phyloP scores from a whole-genome alignment of 2,888 invertebrate genomes.

The Marronus borbonicus region DNA sequence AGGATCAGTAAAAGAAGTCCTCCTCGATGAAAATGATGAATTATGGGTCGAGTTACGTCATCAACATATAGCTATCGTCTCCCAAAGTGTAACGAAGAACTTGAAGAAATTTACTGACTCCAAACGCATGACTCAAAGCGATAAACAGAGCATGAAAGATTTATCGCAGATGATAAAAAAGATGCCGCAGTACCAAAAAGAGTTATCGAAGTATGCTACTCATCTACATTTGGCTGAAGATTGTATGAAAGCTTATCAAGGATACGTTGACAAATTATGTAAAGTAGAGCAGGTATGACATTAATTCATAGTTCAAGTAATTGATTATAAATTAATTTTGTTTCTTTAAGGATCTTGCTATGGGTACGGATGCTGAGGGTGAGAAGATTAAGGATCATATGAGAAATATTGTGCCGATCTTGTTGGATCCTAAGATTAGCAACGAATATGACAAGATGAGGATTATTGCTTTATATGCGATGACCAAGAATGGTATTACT shows the following conservation, averaged over 20 bases:
- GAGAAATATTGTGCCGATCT: conserved; percentile 98
- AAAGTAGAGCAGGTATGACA: conserved; percentile 91
- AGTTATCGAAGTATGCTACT: conserved; percentile 98
- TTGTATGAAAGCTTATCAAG: conserved; percentile 98
- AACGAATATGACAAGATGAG: conserved; percentile 92
- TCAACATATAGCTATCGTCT: conserved; percentile 99
- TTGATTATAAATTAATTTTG: conserved; percentile 1
- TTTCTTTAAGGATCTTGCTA: conserved; percentile 88
- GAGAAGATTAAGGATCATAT: conserved; percentile 99
- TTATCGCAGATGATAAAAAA: conserved; percentile 99
- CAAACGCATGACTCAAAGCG: conserved; percentile 87
- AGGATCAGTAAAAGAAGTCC: conserved; percentile 91
- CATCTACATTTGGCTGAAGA: conserved; percentile 99
- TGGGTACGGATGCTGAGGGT: conserved; percentile 99
- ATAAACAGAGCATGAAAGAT: conserved; percentile 97
- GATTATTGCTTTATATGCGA: conserved; percentile 97
- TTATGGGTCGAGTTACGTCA: conserved; percentile 98
- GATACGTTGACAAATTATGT: conserved; percentile 94
- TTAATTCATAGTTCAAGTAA: not conserved
- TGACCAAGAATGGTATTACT: conserved; percentile 98
- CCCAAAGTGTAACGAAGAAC: conserved; percentile 98
- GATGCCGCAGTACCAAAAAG: conserved; percentile 99
- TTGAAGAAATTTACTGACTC: conserved; percentile 97
- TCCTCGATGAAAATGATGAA: conserved; percentile 99
- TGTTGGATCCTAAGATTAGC: conserved; percentile 88